Conservation (phyloP, 2,113 vertebrate genomes). For the Antigone vipio region DNA sequence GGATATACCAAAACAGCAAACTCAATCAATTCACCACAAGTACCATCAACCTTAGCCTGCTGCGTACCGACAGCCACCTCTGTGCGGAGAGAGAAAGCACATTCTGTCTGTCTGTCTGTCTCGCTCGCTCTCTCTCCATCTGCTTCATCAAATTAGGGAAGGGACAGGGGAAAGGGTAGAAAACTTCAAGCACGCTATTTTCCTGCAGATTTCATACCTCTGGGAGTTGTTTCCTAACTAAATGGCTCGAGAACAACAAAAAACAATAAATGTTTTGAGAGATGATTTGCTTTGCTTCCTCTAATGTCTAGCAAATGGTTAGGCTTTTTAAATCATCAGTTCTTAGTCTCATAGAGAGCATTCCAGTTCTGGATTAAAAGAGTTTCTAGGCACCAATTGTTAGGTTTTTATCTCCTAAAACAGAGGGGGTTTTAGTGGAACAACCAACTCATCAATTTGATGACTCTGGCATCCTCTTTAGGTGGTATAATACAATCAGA, state of each 20-base stretch:
- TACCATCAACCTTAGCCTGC: fast-evolving
- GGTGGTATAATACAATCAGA: background rate
- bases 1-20: background rate
- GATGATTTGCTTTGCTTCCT: background rate
- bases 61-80: fast-evolving
- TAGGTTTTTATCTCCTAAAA: background rate
- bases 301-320: background rate
- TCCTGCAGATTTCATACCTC: background rate
- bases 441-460: background rate
- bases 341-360: background rate
- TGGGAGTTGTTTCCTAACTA: background rate
- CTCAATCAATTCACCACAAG: background rate
- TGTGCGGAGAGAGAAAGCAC: background rate
- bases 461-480: background rate
- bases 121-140: background rate
- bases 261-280: background rate
- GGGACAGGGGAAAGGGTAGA: background rate
- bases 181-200: background rate
- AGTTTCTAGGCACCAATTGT: background rate
- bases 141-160: background rate
- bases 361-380: background rate
- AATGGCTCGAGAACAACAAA: background rate
- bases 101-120: background rate
- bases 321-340: background rate
- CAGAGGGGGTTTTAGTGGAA: background rate